Percentiles rank a stretch among this genome's conserved stretches.
Evolutionary conservation across 2,113 vertebrate species (phyloP).

Genomic region (Odocoileus hemionus): DNA sequence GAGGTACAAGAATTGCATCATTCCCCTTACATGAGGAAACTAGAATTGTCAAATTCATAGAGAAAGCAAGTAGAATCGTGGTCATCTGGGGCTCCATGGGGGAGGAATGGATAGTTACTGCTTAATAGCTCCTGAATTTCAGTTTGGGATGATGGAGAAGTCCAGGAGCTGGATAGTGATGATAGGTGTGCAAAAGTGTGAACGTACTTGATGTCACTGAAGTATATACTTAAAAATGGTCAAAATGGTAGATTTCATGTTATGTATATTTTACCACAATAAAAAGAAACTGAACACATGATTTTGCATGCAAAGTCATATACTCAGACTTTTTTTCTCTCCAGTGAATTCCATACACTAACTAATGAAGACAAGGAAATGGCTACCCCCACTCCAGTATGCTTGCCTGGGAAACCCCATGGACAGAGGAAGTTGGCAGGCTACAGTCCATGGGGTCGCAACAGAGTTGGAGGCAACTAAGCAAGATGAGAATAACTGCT

Average conservation of each 20-base stretch:
- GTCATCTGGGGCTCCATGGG: background rate
- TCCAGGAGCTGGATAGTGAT: background rate
- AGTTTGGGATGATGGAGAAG: background rate
- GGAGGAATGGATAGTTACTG: background rate
- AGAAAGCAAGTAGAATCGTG: background rate
- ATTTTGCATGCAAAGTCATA: background rate
- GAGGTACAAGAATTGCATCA: background rate
- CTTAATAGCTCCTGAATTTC: background rate
- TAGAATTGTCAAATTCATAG: background rate
- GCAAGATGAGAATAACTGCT: background rate
- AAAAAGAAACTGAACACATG: background rate
- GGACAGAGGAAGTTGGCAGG: background rate
- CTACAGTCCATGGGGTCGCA: background rate
- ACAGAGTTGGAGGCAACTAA: background rate
- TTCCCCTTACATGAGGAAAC: background rate
- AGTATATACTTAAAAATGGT: background rate
- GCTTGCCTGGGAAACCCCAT: background rate
- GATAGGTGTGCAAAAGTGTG: background rate
- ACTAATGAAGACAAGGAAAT: background rate
- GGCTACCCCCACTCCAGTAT: background rate
- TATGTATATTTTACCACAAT: background rate
- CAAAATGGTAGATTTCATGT: background rate
- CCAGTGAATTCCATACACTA: background rate
- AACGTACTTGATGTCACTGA: background rate
- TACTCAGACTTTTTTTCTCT: background rate